phyloP scores from a whole-genome alignment of 2,797 vertebrate genomes.

The Poliocrania exsul region DNA sequence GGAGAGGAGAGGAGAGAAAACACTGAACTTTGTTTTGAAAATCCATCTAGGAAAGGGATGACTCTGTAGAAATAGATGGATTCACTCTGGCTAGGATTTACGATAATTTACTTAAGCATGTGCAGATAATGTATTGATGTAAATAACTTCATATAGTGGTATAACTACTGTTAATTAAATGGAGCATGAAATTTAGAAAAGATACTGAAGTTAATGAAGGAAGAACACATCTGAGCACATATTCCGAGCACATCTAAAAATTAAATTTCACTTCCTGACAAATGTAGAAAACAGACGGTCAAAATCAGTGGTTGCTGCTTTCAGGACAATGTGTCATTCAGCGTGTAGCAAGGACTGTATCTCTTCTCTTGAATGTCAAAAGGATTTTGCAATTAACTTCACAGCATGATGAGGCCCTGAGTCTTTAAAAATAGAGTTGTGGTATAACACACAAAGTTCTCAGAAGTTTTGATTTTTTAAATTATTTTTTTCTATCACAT shows the following conservation, averaged over 20 bases:
- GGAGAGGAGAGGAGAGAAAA: too few species aligned
- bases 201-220: background rate
- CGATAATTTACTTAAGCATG: background rate
- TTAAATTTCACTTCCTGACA: background rate
- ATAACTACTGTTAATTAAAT: background rate
- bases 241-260: background rate
- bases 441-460: background rate
- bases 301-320: background rate
- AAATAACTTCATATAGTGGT: background rate
- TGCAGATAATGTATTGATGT: background rate
- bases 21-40: background rate
- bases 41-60: background rate
- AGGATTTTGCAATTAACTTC: conserved; percentile 46
- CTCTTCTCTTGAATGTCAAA: background rate
- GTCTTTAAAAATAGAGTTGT: background rate
- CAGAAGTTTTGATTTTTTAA: background rate
- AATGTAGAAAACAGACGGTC: background rate
- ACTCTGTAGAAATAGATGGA: background rate
- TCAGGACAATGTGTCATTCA: background rate
- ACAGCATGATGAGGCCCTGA: background rate
- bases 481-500: background rate
- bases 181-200: background rate
- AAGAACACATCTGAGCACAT: background rate
- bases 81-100: background rate
- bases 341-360: background rate